Base-by-base conservation (phyloP, 2,113 vertebrate genomes). In the Aythya baeri region DNA sequence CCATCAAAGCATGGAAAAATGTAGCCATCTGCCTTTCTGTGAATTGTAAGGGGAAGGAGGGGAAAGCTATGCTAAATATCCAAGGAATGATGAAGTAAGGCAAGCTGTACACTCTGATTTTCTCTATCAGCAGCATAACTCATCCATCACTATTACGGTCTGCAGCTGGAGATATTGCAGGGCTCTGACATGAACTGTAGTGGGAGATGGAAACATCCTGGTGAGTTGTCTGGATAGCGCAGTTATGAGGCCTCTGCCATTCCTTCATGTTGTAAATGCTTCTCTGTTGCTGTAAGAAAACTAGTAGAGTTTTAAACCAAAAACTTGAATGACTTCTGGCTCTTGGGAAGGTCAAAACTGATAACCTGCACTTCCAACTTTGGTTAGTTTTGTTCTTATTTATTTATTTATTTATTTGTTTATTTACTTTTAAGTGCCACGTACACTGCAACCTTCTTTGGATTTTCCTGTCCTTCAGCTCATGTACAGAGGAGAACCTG, bases 41-140 rank as follows among this genome's bases (percentile, higher is more conserved):
- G 57, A 79, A 46, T 68, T 81, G 22, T 50, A 81, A 83, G 36
- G 68, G 75, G 58, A 71, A 93, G 86, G 59, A 84, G 86, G 54
- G 71, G 61, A 92, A 92, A 94, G 68, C 63, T 79, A 96, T 91
- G 76, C 83, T 91, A 91, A 95, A 20, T 65, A 96, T 94, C 71
- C 87, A 41, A 96, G 70, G 94, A 96, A 94, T 66, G 62, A 88
- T 55, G 76, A 89, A 93, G 65, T 44, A 76, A 84, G 71, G 88
- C 31, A 55, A 93, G 66, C 65, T 66, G 62, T 76, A 50, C 23
- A 12, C 58, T 66, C n/a, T 67, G 41, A 67, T 55, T 91, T 94
- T 89, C 80, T 58, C 15, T 91, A 91, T 70, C 68, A 62, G 66
- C 76, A 87, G 65, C 52, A 78, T 71, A 70, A 50, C 52, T 65